Evolutionary conservation across 1,140 invertebrate genomes (phyloP).

Genomic region (Drosophila pseudoobscura): DNA sequence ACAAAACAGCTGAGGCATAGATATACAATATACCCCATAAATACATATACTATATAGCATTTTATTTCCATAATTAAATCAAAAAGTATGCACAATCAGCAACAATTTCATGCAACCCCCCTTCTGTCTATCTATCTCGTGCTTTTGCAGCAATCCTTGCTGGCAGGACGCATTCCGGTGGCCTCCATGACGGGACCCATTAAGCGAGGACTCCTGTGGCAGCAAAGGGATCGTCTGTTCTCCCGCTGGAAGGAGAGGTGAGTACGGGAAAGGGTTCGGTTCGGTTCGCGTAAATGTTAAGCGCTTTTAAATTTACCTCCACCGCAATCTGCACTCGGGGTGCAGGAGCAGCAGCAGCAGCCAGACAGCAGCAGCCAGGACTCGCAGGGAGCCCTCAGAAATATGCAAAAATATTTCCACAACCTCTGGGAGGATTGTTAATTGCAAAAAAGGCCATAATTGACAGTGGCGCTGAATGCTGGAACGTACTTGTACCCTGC

Average conservation of each 20-base stretch:
- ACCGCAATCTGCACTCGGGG: slow-evolving; percentile 45
- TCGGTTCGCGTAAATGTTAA: slow-evolving; percentile 43
- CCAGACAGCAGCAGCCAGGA: slow-evolving; percentile 21
- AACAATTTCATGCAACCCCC: slow-evolving; percentile 40
- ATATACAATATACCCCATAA: slow-evolving; percentile 29
- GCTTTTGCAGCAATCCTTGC: slow-evolving; percentile 83
- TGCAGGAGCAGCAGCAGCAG: not conserved
- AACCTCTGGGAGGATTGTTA: slow-evolving; percentile 49
- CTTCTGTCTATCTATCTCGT: slow-evolving; percentile 25
- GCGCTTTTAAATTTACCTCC: slow-evolving; percentile 61
- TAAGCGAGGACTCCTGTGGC: slow-evolving; percentile 87
- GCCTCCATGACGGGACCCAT: slow-evolving; percentile 84
- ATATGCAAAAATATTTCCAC: slow-evolving; percentile 67
- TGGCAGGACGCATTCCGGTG: slow-evolving; percentile 82
- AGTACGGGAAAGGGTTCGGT: slow-evolving; percentile 18
- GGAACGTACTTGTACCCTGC: slow-evolving; percentile 20
- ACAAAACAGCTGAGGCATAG: slow-evolving; percentile 70
- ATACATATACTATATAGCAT: slow-evolving; percentile 17
- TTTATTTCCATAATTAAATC: slow-evolving; percentile 52
- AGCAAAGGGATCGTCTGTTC: slow-evolving; percentile 87
- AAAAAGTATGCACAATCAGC: slow-evolving; percentile 64
- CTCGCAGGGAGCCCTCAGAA: not conserved
- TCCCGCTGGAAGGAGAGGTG: slow-evolving; percentile 88
- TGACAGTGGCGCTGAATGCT: slow-evolving; percentile 60
- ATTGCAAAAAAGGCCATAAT: slow-evolving; percentile 72